phyloP scores from a whole-genome alignment of 1,140 invertebrate species.

The Caenorhabditis latens region DNA sequence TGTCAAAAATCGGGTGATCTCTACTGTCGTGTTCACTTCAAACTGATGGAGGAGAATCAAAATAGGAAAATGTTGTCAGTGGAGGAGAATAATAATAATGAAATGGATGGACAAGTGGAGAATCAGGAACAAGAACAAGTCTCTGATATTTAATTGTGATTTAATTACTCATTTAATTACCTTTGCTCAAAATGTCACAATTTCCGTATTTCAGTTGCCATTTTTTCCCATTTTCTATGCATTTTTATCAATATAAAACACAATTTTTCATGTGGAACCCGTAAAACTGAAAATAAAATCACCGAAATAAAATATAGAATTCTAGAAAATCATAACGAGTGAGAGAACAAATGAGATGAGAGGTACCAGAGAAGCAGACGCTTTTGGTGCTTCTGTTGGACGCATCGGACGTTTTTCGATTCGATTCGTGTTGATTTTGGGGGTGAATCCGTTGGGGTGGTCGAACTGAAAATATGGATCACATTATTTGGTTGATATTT shows the following conservation, averaged over 20 bases:
- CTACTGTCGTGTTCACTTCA: conserved; percentile 52
- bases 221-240: not conserved
- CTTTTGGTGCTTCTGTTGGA: conserved; percentile 32
- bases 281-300: conserved; percentile 6
- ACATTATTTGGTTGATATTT: not conserved
- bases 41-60: conserved; percentile 42
- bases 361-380: conserved; percentile 12
- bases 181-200: conserved; percentile 9
- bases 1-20: conserved; percentile 19
- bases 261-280: not conserved
- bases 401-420: conserved; percentile 27
- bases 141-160: not conserved
- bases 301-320: not conserved
- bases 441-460: conserved; percentile 5
- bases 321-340: conserved; percentile 3
- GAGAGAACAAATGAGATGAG: conserved; percentile 34
- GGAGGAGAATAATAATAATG: conserved; percentile 41
- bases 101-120: not conserved
- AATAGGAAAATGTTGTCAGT: not conserved
- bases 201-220: conserved; percentile 27
- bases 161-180: not conserved
- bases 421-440: conserved; percentile 28
- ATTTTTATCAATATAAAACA: not conserved
- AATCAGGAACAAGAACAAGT: not conserved
- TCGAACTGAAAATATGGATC: conserved; percentile 22